Percentiles rank a stretch among this genome's conserved stretches.
Evolutionary conservation across 92 coral and sea anemone species (phyloP).

Genomic region (Heteractis magnifica): DNA sequence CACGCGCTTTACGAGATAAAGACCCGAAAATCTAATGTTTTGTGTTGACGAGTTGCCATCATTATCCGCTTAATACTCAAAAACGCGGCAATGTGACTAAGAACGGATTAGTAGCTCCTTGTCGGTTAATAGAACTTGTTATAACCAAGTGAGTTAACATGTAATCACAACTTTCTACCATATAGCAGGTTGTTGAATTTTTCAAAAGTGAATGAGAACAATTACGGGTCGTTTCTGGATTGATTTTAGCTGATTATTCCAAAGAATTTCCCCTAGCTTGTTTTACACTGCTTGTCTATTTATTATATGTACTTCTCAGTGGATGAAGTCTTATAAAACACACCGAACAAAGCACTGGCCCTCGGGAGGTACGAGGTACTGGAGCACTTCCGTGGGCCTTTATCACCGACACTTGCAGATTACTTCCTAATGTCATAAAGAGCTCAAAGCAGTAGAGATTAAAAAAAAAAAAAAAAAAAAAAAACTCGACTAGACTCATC

Average conservation of each 20-base stretch:
- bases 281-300: background rate
- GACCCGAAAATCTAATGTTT: conserved; percentile 30
- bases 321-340: background rate
- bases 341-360: conserved; percentile 14
- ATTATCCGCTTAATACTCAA: conserved; percentile 37
- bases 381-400: conserved; percentile 28
- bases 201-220: background rate
- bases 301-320: background rate
- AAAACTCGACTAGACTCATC: conserved; percentile 13
- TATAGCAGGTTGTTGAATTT: conserved; percentile 7
- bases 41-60: conserved; percentile 19
- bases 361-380: conserved; percentile 16
- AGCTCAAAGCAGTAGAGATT: background rate
- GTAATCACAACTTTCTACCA: background rate
- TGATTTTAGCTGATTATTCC: background rate
- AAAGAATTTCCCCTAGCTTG: background rate
- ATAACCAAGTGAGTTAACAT: conserved; percentile 9
- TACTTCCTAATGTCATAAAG: conserved; percentile 24
- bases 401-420: conserved; percentile 17
- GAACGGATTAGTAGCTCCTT: conserved; percentile 28
- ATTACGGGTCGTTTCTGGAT: background rate
- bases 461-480: background rate
- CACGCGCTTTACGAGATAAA: conserved; percentile 31
- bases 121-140: conserved; percentile 22
- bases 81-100: conserved; percentile 35